phyloP scores from a whole-genome alignment of 2,797 vertebrate genomes.

The Percopsis omiscomaycus region DNA sequence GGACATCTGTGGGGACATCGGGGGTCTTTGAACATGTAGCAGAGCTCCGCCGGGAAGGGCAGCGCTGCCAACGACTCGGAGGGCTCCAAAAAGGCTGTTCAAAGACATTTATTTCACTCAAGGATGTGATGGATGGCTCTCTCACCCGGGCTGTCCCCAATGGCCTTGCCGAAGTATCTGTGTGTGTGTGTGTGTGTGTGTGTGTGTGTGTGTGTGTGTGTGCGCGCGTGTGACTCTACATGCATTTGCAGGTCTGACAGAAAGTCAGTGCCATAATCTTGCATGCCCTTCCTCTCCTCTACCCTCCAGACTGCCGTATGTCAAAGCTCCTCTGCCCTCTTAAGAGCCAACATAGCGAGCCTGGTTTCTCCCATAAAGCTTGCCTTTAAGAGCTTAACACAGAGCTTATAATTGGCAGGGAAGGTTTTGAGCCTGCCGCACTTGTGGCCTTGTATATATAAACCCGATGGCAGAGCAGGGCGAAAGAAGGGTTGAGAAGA shows the following conservation, averaged over 20 bases:
- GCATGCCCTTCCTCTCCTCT: constrained; percentile 23
- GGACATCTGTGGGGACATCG: neutral
- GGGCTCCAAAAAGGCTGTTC: constrained; percentile 49
- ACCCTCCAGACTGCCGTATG: constrained; percentile 66
- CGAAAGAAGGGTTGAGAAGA: too few relatives aligned
- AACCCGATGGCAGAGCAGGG: too few relatives aligned
- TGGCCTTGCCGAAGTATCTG: constrained; percentile 18
- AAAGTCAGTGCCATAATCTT: constrained; percentile 37
- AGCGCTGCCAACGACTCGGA: constrained; percentile 45
- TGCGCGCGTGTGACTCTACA: neutral
- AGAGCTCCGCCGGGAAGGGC: constrained; percentile 30
- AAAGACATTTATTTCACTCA: constrained; percentile 58
- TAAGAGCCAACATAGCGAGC: constrained; percentile 44
- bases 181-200: neutral
- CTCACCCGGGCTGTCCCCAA: constrained; percentile 46
- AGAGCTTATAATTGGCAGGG: constrained; percentile 16
- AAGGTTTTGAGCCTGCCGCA: constrained; percentile 52
- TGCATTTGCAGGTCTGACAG: constrained; percentile 12
- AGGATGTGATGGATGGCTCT: constrained; percentile 63
- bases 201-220: too few relatives aligned
- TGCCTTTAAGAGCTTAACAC: constrained; percentile 36
- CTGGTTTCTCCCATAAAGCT: constrained; percentile 36
- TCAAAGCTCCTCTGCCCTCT: constrained; percentile 42
- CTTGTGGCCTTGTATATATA: too few relatives aligned
- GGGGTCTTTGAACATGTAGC: constrained; percentile 36